These are phyloP conservation scores for Stegodyphus dumicola DNA, from an alignment of 1,140 invertebrate genomes.

Conservation along the genomic window DNA sequence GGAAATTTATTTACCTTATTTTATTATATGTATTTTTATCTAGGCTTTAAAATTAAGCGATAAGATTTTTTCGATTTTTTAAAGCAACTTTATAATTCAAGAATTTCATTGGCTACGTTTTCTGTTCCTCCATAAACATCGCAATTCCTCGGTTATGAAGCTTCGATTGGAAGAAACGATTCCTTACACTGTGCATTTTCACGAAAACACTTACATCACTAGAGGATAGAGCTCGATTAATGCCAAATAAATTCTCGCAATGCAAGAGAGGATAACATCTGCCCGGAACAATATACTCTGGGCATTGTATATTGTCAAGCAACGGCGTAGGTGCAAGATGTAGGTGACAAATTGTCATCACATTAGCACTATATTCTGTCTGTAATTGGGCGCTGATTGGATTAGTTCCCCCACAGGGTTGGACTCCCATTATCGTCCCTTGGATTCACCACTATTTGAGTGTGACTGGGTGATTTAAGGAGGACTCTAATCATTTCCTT, in stretches of 20 bases:
- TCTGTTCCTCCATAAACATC: no score
- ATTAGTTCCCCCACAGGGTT: not conserved
- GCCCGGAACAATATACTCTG: slow-evolving; percentile 15
- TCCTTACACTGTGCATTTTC: not conserved
- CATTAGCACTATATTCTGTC: slow-evolving; percentile 25
- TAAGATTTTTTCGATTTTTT: not conserved
- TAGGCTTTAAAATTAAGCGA: not conserved
- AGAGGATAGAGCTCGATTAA: not conserved
- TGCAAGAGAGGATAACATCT: slow-evolving; percentile 4
- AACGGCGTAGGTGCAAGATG: not conserved
- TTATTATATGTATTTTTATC: not conserved
- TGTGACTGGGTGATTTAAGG: not conserved
- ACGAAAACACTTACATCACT: not conserved
- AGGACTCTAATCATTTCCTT: no score
- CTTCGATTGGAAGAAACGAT: no score
- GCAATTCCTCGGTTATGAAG: no score
- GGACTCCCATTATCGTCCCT: no score
- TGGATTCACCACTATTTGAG: no score
- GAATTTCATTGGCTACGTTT: no score
- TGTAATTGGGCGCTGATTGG: slow-evolving; percentile 35
- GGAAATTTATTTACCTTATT: not conserved
- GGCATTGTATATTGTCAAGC: slow-evolving; percentile 12
- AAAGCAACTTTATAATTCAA: no score
- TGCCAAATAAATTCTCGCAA: not conserved
- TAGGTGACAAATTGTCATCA: slow-evolving; percentile 39